phyloP scores from a whole-genome alignment of 2,113 vertebrate species.

The Thamnophis sirtalis region DNA sequence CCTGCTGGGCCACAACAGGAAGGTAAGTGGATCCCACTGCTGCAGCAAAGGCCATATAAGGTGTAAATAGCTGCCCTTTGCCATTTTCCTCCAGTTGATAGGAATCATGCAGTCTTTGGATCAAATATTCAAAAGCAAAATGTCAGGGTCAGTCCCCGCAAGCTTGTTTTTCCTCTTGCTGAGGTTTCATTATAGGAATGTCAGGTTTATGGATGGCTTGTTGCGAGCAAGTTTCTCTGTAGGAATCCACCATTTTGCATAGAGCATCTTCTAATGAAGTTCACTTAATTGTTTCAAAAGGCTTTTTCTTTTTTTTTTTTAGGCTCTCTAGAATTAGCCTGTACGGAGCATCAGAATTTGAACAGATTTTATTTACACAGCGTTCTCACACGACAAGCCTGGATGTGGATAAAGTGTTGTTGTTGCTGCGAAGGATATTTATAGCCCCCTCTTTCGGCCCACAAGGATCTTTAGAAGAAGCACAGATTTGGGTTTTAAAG shows the following conservation, averaged over 20 bases:
- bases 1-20: no score
- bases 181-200: not conserved
- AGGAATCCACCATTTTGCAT: not conserved
- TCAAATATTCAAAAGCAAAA: conserved; percentile 10
- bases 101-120: conserved; percentile 8
- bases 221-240: not conserved
- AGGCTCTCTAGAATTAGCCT: not conserved
- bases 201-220: not conserved
- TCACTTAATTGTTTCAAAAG: not conserved
- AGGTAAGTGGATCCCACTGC: no score
- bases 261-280: not conserved
- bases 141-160: not conserved
- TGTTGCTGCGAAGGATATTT: not conserved
- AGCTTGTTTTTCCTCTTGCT: not conserved
- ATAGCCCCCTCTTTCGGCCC: not conserved
- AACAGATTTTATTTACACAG: not conserved
- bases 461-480: not conserved
- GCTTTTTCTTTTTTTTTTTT: not conserved
- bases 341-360: not conserved
- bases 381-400: not conserved
- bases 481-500: not conserved
- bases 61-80: not conserved
- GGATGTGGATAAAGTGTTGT: not conserved
- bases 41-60: conserved; percentile 9
- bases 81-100: not conserved